Base-by-base conservation (phyloP, 2,797 vertebrate genomes). In the Pyrocephalus nanus region DNA sequence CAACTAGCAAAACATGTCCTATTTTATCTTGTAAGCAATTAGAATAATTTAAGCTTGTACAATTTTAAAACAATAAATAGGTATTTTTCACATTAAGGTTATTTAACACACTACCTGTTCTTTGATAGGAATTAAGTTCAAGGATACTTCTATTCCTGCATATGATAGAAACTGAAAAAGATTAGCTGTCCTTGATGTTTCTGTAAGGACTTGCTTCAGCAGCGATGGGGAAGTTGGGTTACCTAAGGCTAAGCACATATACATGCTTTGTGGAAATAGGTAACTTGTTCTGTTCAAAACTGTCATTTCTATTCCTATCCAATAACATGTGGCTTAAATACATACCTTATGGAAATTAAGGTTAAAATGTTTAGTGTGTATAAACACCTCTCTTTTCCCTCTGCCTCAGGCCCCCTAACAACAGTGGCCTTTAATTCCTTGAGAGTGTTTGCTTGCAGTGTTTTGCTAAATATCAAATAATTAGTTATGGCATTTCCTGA, bases 401-500 rank as follows among this genome's bases (percentile, higher is more conserved):
- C 43, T 92, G 45, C 7, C 25, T 13, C 36, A 82, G 25, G 40
- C 14, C 20, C 1, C 15, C 23, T 73, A 19, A 42, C 6, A 57
- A 32, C 16, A 58, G 30, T 50, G 42, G 26, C 26, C 16, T 16
- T 70, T 69, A 89, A 64, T 58, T 88, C 16, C 26, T 60, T 67
- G 45, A 50, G 18, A 82, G 38, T 4, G 3, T 34, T 75, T 72
- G 25, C 20, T 61, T 88, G 69, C 54, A 58, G n/a, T 45, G 36
- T 84, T 92, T 94, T 86, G 43, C 62, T 86, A 75, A 95, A 58
- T 83, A 84, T 43, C 29, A 78, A 73, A 53, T 66, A 82, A 82
- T 82, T 74, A 80, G 38, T 54, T 0, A 5, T 66, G 13, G 45
- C 20, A 23, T 74, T 88, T 90, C 47, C 38, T 95, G 42, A 82